A percentile compares a stretch with the other conserved stretches of the same genome.
These are phyloP conservation scores for Trachymyrmex cornetzi DNA, from an alignment of 1,140 invertebrate species.

Conservation along the genomic window DNA sequence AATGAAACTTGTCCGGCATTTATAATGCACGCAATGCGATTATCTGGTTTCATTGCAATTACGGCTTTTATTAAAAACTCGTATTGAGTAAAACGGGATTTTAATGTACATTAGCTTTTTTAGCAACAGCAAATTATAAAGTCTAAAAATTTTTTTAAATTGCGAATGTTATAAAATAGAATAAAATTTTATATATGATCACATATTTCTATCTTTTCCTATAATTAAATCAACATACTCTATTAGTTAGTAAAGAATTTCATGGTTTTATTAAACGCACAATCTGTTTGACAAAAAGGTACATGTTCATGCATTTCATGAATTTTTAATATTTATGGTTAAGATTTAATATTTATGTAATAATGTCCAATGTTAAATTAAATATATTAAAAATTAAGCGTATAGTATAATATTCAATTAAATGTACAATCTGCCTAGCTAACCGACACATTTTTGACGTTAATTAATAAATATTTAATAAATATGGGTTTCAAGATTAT, in stretches of 20 bases:
- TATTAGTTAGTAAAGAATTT: background rate
- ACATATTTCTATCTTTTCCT: background rate
- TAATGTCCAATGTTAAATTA: conserved; percentile 8
- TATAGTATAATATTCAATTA: background rate
- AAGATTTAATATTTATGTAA: conserved; percentile 14
- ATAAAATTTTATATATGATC: background rate
- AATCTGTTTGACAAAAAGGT: background rate
- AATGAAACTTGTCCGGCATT: conserved; percentile 31
- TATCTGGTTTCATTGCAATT: conserved; percentile 21
- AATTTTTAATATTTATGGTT: conserved; percentile 27
- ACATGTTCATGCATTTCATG: background rate
- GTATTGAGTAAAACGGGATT: background rate
- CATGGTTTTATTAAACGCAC: background rate
- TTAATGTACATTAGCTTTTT: background rate
- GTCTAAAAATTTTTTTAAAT: background rate
- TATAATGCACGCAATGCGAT: conserved; percentile 28
- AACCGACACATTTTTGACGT: background rate
- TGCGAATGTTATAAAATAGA: background rate
- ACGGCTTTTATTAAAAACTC: conserved; percentile 25
- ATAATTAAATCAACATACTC: background rate
- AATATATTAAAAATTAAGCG: conserved; percentile 2
- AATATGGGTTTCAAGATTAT: conserved; percentile 1
- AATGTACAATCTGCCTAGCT: background rate
- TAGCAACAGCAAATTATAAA: background rate
- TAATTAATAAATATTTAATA: conserved; percentile 26